Conservation (phyloP, 2,113 vertebrate species). For the Myotis yumanensis region DNA sequence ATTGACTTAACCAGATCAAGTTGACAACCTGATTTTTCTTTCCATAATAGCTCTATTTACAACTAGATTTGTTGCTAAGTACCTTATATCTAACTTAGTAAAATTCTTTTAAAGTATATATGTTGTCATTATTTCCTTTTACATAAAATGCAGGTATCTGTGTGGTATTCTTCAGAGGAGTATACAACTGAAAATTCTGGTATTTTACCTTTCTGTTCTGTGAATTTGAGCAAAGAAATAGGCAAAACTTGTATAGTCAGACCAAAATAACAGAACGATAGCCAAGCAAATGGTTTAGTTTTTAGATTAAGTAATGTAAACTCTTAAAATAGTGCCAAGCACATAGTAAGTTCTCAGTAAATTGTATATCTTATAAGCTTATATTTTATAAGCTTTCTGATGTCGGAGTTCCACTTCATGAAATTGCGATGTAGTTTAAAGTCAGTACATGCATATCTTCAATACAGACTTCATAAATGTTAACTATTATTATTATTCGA, state of each 20-base stretch:
- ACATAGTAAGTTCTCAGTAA: not conserved
- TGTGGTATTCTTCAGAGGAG: not conserved
- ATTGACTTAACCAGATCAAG: not conserved
- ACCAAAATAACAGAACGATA: not conserved
- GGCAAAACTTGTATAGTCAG: not conserved
- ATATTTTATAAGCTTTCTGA: not conserved
- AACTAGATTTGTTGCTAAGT: not conserved
- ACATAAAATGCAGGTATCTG: not conserved
- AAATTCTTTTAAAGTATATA: not conserved
- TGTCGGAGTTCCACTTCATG: not conserved
- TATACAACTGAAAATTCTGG: not conserved
- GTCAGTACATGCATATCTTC: not conserved
- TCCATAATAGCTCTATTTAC: not conserved
- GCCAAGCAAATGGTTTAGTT: not conserved
- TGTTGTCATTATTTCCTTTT: not conserved
- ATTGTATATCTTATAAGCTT: not conserved
- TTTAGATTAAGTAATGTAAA: not conserved
- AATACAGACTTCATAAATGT: not conserved
- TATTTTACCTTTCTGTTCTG: not conserved
- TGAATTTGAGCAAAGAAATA: not conserved
- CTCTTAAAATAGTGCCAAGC: not conserved
- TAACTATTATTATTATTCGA: not conserved
- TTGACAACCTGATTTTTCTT: not conserved
- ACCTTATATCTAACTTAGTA: not conserved
- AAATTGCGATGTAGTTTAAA: not conserved